Evolutionary conservation across 1,140 invertebrate genomes (phyloP), one percentile per base, ranked within the genome.

Genomic region (Brachionus manjavacas): DNA sequence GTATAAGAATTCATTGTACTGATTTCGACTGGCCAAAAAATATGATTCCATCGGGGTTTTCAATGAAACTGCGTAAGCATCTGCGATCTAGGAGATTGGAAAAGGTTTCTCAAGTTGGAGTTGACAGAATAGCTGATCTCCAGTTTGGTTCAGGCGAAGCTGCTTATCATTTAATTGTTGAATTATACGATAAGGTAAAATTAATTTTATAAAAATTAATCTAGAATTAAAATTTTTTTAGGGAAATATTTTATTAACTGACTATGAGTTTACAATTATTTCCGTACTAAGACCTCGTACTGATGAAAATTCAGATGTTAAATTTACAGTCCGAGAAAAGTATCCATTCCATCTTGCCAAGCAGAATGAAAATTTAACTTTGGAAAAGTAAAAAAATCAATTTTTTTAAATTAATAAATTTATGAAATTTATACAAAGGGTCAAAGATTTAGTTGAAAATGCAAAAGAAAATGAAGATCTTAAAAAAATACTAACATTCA

Each of bases 51-150:
- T 97, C 95, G 14, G 95, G 96, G 1, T 99, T 99, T 88, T 94
- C 94, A 83, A 99, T 99, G 96, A 99, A 99, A 92, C 94, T 99
- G 88, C 91, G 98, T 84, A 99, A 99, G 90, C 97, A 99, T 90
- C 90, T 99, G 28, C 95, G 95, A 87, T 97, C 98, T 88, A 97
- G 98, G 89, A 92, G 98, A 52, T 88, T 99, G 4, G 96, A 98
- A 90, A 92, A 90, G 66, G 90, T 98, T 0, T 89, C 88, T 68
- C 95, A 98, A 90, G 98, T 99, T 91, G 98, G 98, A 8, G 86
- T 60, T n/a, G 90, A 90, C 85, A 84, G 89, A 84, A 89, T 90
- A 74, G 86, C 90, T 49, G 88, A 90, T 84, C 72, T 90, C 23
- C 88, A 90, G 86, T 90, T 90, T 87, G 90, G 89, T 52, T 93